These are phyloP conservation scores for Hirtodrosophila confusa DNA, from an alignment of 2,888 invertebrate species.

Conservation along the genomic window DNA sequence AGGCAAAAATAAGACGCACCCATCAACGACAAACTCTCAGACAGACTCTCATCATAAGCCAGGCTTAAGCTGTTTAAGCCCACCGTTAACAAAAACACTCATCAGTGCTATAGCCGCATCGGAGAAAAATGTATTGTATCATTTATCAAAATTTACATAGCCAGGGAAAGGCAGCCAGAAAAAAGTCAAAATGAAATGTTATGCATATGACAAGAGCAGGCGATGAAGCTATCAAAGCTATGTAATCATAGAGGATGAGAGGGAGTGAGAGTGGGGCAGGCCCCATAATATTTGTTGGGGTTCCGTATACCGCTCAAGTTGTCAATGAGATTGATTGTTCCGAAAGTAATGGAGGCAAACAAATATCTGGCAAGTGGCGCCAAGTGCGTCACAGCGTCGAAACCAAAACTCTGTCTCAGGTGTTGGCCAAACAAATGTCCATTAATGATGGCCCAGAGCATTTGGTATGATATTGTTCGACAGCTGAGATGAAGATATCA, in stretches of 20 bases:
- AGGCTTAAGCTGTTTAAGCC: slow-evolving; percentile 32
- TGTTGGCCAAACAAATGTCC: slow-evolving; percentile 56
- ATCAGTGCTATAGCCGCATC: slow-evolving; percentile 8
- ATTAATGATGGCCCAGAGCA: slow-evolving; percentile 45
- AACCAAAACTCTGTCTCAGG: slow-evolving; percentile 27
- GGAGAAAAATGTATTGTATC: slow-evolving; percentile 40
- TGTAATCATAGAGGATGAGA: background rate
- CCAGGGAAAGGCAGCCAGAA: slow-evolving; percentile 24
- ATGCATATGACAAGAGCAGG: slow-evolving; percentile 55
- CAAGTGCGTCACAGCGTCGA: slow-evolving; percentile 1
- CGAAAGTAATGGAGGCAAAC: slow-evolving; percentile 24
- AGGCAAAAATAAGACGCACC: slow-evolving; percentile 22
- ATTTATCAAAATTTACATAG: slow-evolving; percentile 70
- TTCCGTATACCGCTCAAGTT: slow-evolving; percentile 26
- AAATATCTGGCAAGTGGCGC: slow-evolving; percentile 45
- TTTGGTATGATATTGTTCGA: slow-evolving; percentile 1
- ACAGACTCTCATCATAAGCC: slow-evolving; percentile 17
- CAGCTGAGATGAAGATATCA: slow-evolving; percentile 22
- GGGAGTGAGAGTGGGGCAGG: slow-evolving; percentile 19
- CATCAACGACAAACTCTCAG: slow-evolving; percentile 12
- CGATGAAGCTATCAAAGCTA: slow-evolving; percentile 60
- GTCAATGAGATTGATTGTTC: slow-evolving; percentile 75
- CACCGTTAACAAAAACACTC: slow-evolving; percentile 15
- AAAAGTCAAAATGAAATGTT: slow-evolving; percentile 52
- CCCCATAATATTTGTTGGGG: slow-evolving; percentile 1